Evolutionary conservation across 1,140 invertebrate genomes (phyloP), one percentile per base, ranked within the genome.

Genomic region (honey bee (Apis mellifera)): DNA sequence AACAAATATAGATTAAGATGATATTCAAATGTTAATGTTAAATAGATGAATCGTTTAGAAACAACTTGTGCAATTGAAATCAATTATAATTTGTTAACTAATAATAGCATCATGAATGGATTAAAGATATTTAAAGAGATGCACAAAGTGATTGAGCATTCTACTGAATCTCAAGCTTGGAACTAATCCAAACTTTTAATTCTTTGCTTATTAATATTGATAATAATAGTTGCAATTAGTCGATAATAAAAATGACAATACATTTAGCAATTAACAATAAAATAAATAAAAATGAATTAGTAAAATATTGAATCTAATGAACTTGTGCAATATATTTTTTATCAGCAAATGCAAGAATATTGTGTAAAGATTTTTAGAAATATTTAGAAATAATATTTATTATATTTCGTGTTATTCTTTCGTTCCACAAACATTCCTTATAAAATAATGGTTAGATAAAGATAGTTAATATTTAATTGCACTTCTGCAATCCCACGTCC

Each of bases 401-500:
- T 26, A 26, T 48, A 3, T 48, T 50, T 23, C 42, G 11, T 50
- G 9, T 21, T 21, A 64, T 69, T 26, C 32, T 50, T 23, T 15
- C 19, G 32, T 69, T 55, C 32, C 23, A 11, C 13, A 15, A 15
- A n/a, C 9, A 9, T 23, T 19, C 21, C 48, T 9, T 11, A n/a
- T 48, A 26, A 54, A 55, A 64, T 23, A 48, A 65, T 9, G n/a
- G 26, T 17, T n/a, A 50, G 59, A 80, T 23, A 32, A 72, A 52
- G 48, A 13, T 13, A 11, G 9, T 26, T 15, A 66, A 80, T 54
- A 50, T 62, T 52, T 81, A 81, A 81, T 81, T 76, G 65, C 64
- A 15, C n/a, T 32, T 17, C 42, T 13, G 48, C 13, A 62, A 59
- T 81, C 42, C 21, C 52, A 26, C 60, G 68, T 81, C 79, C 72